These are phyloP conservation scores for Entomobrya multifasciata DNA, from an alignment of 2,888 invertebrate species.

Conservation along the genomic window DNA sequence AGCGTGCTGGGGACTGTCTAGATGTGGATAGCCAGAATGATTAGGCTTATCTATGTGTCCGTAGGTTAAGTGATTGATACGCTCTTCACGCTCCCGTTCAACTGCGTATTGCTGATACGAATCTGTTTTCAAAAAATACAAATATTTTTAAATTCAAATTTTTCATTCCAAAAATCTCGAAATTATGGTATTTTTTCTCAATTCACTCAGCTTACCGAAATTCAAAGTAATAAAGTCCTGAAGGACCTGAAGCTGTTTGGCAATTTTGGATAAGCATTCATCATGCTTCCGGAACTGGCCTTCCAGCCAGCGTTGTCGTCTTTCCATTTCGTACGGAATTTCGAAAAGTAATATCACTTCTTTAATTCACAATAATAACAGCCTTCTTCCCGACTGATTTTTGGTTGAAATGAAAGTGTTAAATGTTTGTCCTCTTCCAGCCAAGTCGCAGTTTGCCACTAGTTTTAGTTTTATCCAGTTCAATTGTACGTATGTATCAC, in stretches of 20 bases:
- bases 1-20: constrained; percentile 30
- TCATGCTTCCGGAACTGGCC: constrained; percentile 68
- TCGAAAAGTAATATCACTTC: neutral
- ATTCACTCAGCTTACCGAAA: constrained; percentile 57
- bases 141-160: neutral
- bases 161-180: neutral
- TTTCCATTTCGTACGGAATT: constrained; percentile 49
- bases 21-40: constrained; percentile 42
- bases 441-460: neutral
- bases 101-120: constrained; percentile 66
- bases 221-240: constrained; percentile 72
- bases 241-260: constrained; percentile 67
- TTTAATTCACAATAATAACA: no score
- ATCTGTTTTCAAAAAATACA: constrained; percentile 27
- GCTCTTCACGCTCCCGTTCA: constrained; percentile 62
- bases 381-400: no score
- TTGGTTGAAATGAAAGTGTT: no score
- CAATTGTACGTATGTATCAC: neutral
- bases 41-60: constrained; percentile 32
- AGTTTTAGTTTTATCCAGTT: neutral
- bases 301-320: constrained; percentile 71
- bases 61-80: constrained; percentile 58
- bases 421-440: neutral
- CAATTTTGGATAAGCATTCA: constrained; percentile 61
- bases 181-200: neutral